phyloP scores from a whole-genome alignment of 2,888 invertebrate species.

The Laspeyria flexula region DNA sequence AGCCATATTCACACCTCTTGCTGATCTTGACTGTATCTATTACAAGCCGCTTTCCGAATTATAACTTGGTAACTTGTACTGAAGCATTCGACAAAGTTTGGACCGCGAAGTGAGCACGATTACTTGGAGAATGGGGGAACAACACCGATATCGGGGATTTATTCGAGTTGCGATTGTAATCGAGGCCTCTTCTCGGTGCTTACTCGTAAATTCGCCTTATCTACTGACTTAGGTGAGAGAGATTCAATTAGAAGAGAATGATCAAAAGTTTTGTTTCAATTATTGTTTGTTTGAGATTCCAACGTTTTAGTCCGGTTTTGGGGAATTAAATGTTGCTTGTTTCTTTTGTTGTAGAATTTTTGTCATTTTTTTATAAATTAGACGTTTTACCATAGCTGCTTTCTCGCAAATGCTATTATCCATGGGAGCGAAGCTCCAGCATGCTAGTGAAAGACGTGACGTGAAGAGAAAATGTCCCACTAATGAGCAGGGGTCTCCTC shows the following conservation, averaged over 20 bases:
- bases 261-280: constrained; percentile 40
- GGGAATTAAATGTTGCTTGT: neutral
- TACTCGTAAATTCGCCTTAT: constrained; percentile 42
- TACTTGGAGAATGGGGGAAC: constrained; percentile 69
- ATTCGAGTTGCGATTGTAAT: constrained; percentile 68
- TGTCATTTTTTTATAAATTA: too few relatives aligned
- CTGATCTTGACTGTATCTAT: constrained; percentile 4
- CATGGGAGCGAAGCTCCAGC: too few relatives aligned
- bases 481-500: too few relatives aligned
- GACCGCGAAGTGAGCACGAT: constrained; percentile 62
- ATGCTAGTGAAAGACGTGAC: too few relatives aligned
- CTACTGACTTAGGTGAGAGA: constrained; percentile 29
- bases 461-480: too few relatives aligned
- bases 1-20: neutral
- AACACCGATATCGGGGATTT: constrained; percentile 66
- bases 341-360: neutral
- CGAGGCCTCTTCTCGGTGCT: constrained; percentile 28
- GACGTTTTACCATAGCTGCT: too few relatives aligned
- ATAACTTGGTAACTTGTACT: constrained; percentile 35
- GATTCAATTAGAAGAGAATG: constrained; percentile 40
- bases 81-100: constrained; percentile 42
- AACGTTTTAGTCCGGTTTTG: constrained; percentile 7
- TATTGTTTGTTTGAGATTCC: constrained; percentile 26
- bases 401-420: too few relatives aligned
- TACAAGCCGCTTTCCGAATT: constrained; percentile 17